Percentiles rank a stretch among this genome's conserved stretches.
Evolutionary conservation across 2,113 vertebrate species (phyloP).

Genomic region (Gambusia holbrooki): DNA sequence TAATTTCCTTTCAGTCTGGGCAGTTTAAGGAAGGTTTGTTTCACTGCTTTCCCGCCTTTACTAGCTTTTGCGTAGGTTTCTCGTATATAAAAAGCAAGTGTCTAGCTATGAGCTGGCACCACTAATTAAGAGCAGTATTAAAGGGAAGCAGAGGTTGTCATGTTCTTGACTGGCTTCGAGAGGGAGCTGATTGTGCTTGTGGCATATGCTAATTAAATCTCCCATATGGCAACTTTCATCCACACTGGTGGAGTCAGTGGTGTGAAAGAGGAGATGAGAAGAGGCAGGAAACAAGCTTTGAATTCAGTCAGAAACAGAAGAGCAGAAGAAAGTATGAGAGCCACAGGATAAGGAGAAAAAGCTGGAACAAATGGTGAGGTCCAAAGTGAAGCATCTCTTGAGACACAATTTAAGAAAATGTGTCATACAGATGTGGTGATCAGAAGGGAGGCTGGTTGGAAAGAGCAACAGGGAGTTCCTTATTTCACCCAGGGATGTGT

Average conservation of each 20-base stretch:
- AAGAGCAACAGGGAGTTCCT: constrained; percentile 68
- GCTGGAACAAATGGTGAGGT: constrained; percentile 2
- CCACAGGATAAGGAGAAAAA: constrained; percentile 8
- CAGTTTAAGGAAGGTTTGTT: constrained; percentile 30
- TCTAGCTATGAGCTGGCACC: constrained; percentile 42
- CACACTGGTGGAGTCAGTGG: constrained; percentile 62
- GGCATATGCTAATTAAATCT: constrained; percentile 74
- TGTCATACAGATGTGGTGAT: constrained; percentile 67
- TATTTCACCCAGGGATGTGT: constrained; percentile 58
- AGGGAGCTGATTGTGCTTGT: constrained; percentile 56
- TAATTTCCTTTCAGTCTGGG: constrained; percentile 56
- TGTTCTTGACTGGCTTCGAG: constrained; percentile 49
- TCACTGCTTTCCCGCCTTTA: constrained; percentile 17
- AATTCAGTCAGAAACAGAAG: constrained; percentile 18
- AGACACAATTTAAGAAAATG: constrained; percentile 56
- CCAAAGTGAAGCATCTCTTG: constrained; percentile 8
- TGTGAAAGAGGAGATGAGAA: constrained; percentile 48
- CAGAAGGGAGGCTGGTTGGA: constrained; percentile 33
- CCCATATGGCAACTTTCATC: constrained; percentile 76
- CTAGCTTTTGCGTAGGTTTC: constrained; percentile 30
- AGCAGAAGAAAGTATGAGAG: constrained; percentile 9
- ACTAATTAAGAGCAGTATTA: constrained; percentile 62
- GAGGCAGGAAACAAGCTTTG: constrained; percentile 42
- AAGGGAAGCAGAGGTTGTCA: constrained; percentile 43
- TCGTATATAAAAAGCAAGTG: constrained; percentile 59